Percentiles rank a stretch among this genome's conserved stretches.
Evolutionary conservation across 1,140 invertebrate species (phyloP).

Genomic region (Babylonia areolata): DNA sequence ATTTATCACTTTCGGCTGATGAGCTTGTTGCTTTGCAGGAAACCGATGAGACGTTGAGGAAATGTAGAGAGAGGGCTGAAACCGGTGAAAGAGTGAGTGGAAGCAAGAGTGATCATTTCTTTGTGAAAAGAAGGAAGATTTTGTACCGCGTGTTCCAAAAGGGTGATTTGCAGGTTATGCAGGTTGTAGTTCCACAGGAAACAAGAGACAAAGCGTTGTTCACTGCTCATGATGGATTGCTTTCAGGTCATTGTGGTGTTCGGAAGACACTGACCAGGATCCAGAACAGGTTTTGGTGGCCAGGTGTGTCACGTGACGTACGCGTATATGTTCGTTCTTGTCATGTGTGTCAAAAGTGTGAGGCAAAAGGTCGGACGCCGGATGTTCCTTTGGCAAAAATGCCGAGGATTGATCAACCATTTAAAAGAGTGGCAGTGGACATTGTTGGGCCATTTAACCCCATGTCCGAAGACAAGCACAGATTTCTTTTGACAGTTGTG

Average conservation of each 20-base stretch:
- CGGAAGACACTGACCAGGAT: slow-evolving; percentile 25
- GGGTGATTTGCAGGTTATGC: not conserved
- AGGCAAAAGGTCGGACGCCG: slow-evolving; percentile 23
- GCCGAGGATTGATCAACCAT: slow-evolving; percentile 50
- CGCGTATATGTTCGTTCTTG: slow-evolving; percentile 28
- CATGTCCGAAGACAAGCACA: slow-evolving; percentile 41
- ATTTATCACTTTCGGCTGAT: not conserved
- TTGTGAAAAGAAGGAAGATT: not conserved
- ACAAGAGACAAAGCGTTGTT: slow-evolving; percentile 4
- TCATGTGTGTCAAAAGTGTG: slow-evolving; percentile 42
- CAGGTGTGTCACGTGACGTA: slow-evolving; percentile 16
- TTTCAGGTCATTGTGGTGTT: slow-evolving; percentile 37
- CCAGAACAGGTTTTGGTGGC: slow-evolving; percentile 38
- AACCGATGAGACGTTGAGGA: not conserved
- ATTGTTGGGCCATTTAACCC: slow-evolving; percentile 49
- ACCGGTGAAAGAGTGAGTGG: not conserved
- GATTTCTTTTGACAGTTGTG: slow-evolving; percentile 49
- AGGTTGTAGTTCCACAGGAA: not conserved
- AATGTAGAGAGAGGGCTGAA: not conserved
- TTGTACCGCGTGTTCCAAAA: not conserved
- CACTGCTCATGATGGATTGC: slow-evolving; percentile 32
- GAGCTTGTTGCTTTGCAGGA: not conserved
- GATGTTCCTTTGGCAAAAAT: slow-evolving; percentile 40
- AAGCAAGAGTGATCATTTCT: not conserved
- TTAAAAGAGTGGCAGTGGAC: slow-evolving; percentile 55